A percentile compares a stretch with the other conserved stretches of the same genome.
Conservation (phyloP, 2,113 vertebrate species). For the Apteryx mantelli region DNA sequence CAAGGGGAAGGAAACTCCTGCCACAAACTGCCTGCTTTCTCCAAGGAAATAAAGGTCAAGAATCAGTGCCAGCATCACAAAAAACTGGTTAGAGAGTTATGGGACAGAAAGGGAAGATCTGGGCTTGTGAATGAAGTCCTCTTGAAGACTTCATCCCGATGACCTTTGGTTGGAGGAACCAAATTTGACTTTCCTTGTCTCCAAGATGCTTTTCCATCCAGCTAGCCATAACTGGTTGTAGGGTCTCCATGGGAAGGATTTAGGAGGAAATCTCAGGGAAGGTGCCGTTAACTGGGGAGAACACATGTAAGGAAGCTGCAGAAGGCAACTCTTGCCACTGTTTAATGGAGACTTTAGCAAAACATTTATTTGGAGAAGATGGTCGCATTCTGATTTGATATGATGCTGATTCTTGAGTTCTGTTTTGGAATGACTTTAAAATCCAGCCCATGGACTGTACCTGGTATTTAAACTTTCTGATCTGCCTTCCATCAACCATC, state of each 20-base stretch:
- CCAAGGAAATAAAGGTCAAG: background rate
- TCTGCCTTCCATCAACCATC: background rate
- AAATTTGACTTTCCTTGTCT: background rate
- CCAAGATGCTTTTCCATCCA: background rate
- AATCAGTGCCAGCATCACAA: background rate
- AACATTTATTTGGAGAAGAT: background rate
- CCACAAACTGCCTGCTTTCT: background rate
- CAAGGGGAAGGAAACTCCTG: background rate
- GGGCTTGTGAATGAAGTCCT: background rate
- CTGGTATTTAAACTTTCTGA: background rate
- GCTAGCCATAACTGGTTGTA: background rate
- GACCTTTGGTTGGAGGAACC: accelerated
- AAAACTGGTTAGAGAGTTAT: background rate
- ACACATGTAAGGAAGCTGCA: background rate
- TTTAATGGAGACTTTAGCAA: background rate
- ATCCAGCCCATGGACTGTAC: background rate
- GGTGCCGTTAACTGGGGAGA: background rate
- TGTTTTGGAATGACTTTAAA: background rate
- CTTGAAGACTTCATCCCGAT: background rate
- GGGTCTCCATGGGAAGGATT: background rate
- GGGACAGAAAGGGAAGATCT: background rate
- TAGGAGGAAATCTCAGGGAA: background rate
- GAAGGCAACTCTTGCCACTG: background rate
- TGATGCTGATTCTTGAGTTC: background rate
- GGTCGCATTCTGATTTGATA: background rate